Conservation (phyloP, 1,140 invertebrate genomes). For the Protaetia brevitarsis region DNA sequence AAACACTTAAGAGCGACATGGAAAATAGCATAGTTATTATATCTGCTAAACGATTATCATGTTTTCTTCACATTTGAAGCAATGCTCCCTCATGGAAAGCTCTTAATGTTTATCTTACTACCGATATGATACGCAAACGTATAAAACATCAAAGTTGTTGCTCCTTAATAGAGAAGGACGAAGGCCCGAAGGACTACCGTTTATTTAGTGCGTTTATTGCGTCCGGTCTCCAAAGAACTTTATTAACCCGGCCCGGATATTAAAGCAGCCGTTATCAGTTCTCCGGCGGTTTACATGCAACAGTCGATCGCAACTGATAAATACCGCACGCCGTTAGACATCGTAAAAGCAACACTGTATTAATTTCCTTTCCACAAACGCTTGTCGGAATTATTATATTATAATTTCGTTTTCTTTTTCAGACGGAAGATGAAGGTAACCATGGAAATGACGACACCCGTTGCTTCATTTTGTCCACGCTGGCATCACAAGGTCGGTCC, state of each 20-base stretch:
- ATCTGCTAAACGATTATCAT: no score
- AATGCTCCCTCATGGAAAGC: no score
- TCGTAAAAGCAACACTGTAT: neutral
- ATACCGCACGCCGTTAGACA: neutral
- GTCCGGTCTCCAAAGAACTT: conserved; percentile 29
- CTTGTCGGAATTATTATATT: neutral
- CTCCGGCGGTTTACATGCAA: neutral
- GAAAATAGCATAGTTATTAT: no score
- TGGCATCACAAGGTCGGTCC: conserved; percentile 80
- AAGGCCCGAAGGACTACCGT: conserved; percentile 28
- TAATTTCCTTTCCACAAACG: neutral
- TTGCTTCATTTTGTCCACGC: conserved; percentile 86
- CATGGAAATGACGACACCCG: conserved; percentile 96
- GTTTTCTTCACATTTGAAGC: no score
- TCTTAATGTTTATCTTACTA: neutral
- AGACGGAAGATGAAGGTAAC: conserved; percentile 97
- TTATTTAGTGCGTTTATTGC: conserved; percentile 33
- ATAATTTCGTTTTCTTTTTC: conserved; percentile 49
- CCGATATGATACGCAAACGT: neutral
- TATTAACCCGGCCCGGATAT: conserved; percentile 33
- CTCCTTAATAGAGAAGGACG: neutral
- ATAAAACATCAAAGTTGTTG: conserved; percentile 9
- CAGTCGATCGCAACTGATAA: neutral
- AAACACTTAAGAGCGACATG: no score
- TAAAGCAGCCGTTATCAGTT: conserved; percentile 20